phyloP scores from a whole-genome alignment of 2,797 vertebrate genomes.

The Sebastes nivosus region DNA sequence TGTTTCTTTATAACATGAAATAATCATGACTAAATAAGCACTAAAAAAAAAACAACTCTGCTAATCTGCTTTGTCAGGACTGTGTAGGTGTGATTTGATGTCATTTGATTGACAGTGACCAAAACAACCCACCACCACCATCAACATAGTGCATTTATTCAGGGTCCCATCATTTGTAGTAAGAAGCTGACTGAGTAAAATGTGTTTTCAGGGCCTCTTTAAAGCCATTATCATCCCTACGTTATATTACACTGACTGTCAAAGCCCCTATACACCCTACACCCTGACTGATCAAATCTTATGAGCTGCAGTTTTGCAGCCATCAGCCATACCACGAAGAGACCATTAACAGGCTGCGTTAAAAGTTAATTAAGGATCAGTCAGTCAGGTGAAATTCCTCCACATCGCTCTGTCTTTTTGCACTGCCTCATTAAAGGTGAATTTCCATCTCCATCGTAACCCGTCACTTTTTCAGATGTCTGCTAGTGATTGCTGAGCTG shows the following conservation, averaged over 20 bases:
- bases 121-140: not conserved
- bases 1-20: not conserved
- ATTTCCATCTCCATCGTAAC: not conserved
- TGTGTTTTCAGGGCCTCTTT: not conserved
- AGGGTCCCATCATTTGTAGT: not conserved
- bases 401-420: not conserved
- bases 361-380: not conserved
- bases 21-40: not conserved
- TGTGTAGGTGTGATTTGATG: not conserved
- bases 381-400: constrained; percentile 15
- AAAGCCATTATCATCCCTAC: not conserved
- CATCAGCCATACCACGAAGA: not conserved
- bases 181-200: not conserved
- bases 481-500: not conserved
- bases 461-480: not conserved
- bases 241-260: not conserved
- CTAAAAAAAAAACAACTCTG: too few relatives aligned
- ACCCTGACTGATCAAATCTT: not conserved
- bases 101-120: not conserved
- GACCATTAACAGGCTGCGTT: not conserved
- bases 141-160: not conserved
- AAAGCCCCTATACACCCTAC: not conserved
- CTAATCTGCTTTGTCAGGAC: not conserved
- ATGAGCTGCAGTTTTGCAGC: not conserved
- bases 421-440: not conserved